Evolutionary conservation across 2,888 invertebrate genomes (phyloP).

Genomic region (Physocephala rufipes): DNA sequence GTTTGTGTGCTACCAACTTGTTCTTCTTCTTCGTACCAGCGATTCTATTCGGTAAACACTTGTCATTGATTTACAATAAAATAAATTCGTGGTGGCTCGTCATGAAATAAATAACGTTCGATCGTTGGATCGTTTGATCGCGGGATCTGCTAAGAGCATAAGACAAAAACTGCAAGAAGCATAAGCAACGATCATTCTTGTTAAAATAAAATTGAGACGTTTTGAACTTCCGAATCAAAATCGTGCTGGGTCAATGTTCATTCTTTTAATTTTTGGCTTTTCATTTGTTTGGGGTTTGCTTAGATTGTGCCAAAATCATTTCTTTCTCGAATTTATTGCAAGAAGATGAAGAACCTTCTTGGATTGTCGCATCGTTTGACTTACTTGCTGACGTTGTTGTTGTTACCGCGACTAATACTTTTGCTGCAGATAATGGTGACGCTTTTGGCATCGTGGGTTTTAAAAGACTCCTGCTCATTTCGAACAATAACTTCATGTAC

Average conservation of each 20-base stretch:
- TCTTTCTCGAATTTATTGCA: constrained; percentile 36
- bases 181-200: constrained; percentile 19
- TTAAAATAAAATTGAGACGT: constrained; percentile 45
- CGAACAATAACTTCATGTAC: too few species aligned
- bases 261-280: too few species aligned
- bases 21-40: background rate
- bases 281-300: constrained; percentile 50
- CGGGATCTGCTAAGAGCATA: too few species aligned
- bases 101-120: constrained; percentile 53
- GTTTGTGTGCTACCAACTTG: too few species aligned
- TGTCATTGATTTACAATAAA: constrained; percentile 65
- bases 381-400: background rate
- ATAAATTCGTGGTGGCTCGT: constrained; percentile 65
- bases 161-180: constrained; percentile 13
- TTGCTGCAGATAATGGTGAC: too few species aligned
- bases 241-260: constrained; percentile 61
- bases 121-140: constrained; percentile 13
- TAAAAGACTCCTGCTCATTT: too few species aligned
- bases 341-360: too few species aligned
- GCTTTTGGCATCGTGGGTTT: background rate
- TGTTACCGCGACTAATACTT: background rate
- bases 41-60: constrained; percentile 53
- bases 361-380: too few species aligned
- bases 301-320: constrained; percentile 64
- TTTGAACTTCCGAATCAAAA: constrained; percentile 60